Evolutionary conservation across 2,888 invertebrate genomes (phyloP), one percentile per base, ranked within the genome.

Genomic region (Phoenoteleia sp.): DNA sequence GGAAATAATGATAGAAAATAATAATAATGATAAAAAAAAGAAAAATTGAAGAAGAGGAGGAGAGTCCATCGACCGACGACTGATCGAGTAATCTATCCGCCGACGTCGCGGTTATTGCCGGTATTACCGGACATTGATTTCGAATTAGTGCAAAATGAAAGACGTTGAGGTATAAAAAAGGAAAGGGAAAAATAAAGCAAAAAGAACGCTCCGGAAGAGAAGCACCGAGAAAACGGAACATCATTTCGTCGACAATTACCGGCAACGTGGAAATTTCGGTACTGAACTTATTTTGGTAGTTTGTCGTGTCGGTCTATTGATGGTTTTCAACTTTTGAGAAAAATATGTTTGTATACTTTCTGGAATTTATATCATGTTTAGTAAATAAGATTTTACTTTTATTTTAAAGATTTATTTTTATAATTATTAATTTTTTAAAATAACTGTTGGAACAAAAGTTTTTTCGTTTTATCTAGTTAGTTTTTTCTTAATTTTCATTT

Each of bases 41-140:
- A 47, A 19, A n/a, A 19, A 42, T 54, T 33, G 58, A 42, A 45
- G 17, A 33, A 27, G 56, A n/a, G 56, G 21, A 56, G 54, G 47
- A 36, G 42, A 54, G 76, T 67, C 81, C 80, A 81, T 81, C 62
- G 69, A 66, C 77, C 67, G 66, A 75, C 74, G 76, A 75, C 75
- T 74, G 84, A 77, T 83, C 83, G 62, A 81, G 85, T 83, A 85
- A 83, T 83, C 83, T 71, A 85, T 81, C 85, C 80, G 79, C 47
- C 71, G 77, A 80, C 80, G 80, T 77, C 84, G 80, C 62, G 81
- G 86, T 84, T 82, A 75, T 79, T 72, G 66, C 87, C 86, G 88
- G 87, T 89, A 89, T 89, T 87, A 88, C 89, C 89, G 87, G 89
- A 90, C 91, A 92, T 91, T 90, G 91, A 92, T 92, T 92, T 92